A percentile compares a stretch with the other conserved stretches of the same genome.
Conservation (phyloP, 2,113 vertebrate genomes). For the pig (Sus scrofa) region T2T-Sscrofa CM000813.6:147739501-147740000, state of each 20-base stretch:
- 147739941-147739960: background rate
- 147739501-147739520: constrained; percentile 68
- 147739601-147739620: constrained; percentile 36
- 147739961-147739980: background rate
- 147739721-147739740: constrained; percentile 82
- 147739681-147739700: constrained; percentile 85
- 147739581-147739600: constrained; percentile 84
- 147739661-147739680: constrained; percentile 87
- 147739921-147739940: background rate
- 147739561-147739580: constrained; percentile 85
- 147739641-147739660: constrained; percentile 85
- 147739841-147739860: background rate
- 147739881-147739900: background rate
- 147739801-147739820: constrained; percentile 10
- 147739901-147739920: background rate
- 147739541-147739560: constrained; percentile 82
- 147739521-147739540: constrained; percentile 73
- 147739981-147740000: constrained; percentile 16
- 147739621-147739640: constrained; percentile 82
- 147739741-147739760: constrained; percentile 77
- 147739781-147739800: constrained; percentile 59
- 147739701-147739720: constrained; percentile 77
- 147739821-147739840: background rate
- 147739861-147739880: background rate
- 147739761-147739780: constrained; percentile 67